Conservation (phyloP, 2,797 vertebrate genomes). For the Threskiornis aethiopicus region DNA sequence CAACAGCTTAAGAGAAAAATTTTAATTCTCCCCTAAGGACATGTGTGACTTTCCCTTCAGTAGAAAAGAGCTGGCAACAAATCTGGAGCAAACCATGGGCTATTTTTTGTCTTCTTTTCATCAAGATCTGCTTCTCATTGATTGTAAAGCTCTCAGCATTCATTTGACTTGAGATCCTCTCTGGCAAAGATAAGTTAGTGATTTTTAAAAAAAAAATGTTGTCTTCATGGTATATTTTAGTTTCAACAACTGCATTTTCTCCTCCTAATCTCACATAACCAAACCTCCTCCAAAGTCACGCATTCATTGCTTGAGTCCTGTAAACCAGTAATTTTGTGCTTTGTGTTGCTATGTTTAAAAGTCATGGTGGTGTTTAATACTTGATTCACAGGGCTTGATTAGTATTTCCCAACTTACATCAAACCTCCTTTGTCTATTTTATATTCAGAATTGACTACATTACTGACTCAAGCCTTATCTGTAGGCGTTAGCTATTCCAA, state of each 20-base stretch:
- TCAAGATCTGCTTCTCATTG: not conserved
- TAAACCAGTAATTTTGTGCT: constrained; percentile 27
- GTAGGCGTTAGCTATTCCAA: constrained; percentile 19
- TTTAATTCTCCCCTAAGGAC: constrained; percentile 32
- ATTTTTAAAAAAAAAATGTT: not conserved
- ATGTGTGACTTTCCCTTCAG: constrained; percentile 40
- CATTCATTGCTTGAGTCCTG: not conserved
- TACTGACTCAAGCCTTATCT: constrained; percentile 33
- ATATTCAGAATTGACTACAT: constrained; percentile 26
- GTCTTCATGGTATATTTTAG: not conserved
- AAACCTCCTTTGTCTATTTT: constrained; percentile 32
- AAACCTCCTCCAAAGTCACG: constrained; percentile 37
- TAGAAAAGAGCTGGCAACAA: not conserved
- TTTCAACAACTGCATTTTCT: constrained; percentile 22
- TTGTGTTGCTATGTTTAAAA: constrained; percentile 36
- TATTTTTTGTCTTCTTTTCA: not conserved
- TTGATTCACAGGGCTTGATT: constrained; percentile 37
- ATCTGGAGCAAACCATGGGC: not conserved
- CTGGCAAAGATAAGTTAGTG: not conserved
- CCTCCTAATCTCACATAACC: not conserved
- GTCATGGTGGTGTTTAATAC: constrained; percentile 14
- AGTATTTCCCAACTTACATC: constrained; percentile 41
- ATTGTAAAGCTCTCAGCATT: not conserved
- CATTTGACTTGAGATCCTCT: not conserved
- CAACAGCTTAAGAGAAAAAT: constrained; percentile 30